A percentile compares a stretch with the other conserved stretches of the same genome.
Evolutionary conservation across 2,113 vertebrate genomes (phyloP).

Genomic region (Actinemys pallida): DNA sequence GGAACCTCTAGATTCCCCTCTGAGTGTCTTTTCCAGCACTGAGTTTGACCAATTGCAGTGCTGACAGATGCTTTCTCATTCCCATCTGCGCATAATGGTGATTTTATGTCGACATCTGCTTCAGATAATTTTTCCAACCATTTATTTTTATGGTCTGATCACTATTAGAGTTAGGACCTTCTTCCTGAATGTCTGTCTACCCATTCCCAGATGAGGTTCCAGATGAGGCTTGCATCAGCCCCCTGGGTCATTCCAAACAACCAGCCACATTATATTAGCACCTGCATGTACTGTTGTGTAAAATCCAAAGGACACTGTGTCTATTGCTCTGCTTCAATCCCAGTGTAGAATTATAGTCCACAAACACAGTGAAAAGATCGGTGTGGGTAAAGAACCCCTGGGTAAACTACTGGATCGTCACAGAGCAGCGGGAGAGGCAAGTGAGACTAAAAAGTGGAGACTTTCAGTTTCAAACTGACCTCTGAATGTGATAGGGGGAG

Average conservation of each 20-base stretch:
- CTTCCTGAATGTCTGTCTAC: background rate
- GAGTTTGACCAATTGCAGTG: slow-evolving; percentile 25
- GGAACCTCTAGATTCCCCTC: background rate
- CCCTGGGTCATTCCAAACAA: background rate
- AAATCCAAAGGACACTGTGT: background rate
- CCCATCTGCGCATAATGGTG: background rate
- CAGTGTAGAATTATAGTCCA: background rate
- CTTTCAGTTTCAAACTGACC: background rate
- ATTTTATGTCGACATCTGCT: slow-evolving; percentile 8
- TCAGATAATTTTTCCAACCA: background rate
- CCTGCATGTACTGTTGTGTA: background rate
- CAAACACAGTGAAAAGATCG: background rate
- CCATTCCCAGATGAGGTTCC: background rate
- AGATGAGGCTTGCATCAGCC: accelerated
- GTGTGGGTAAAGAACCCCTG: background rate
- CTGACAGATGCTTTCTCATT: slow-evolving; percentile 19
- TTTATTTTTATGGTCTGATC: background rate
- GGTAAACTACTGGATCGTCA: background rate
- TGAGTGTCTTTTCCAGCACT: slow-evolving; percentile 16
- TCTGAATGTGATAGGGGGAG: background rate
- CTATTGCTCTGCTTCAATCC: background rate
- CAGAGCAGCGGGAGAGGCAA: background rate
- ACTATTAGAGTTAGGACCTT: background rate
- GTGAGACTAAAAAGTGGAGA: background rate
- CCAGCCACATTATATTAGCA: background rate